A percentile compares a stretch with the other conserved stretches of the same genome.
Evolutionary conservation across 2,113 vertebrate genomes (phyloP).

Genomic region (Eleginops maclovinus): DNA sequence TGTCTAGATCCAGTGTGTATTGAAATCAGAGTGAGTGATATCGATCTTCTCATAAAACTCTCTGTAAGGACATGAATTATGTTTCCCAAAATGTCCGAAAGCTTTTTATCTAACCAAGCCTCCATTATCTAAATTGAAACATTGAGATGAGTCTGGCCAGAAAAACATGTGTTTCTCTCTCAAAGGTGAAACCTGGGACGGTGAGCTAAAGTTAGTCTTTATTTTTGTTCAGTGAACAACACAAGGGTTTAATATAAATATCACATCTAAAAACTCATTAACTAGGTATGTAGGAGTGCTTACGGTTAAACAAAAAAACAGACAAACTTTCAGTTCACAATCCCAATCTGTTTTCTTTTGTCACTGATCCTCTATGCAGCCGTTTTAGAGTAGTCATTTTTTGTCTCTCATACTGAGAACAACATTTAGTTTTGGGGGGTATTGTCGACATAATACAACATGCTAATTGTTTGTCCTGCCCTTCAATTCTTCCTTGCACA

Average conservation of each 20-base stretch:
- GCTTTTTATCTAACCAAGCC: background rate
- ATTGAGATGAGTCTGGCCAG: constrained; percentile 72
- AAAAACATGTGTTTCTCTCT: constrained; percentile 56
- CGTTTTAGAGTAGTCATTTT: constrained; percentile 13
- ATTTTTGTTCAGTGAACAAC: constrained; percentile 1
- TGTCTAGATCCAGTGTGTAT: background rate
- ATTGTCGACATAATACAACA: background rate
- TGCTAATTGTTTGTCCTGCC: constrained; percentile 44
- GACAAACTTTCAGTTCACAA: constrained; percentile 62
- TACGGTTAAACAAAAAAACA: constrained; percentile 15
- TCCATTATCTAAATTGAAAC: constrained; percentile 14
- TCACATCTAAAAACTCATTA: background rate
- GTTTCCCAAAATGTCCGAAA: background rate
- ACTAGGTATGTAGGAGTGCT: background rate
- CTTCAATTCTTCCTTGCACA: constrained; percentile 73
- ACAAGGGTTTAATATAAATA: constrained; percentile 18
- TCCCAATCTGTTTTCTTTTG: constrained; percentile 50
- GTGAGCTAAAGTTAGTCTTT: constrained; percentile 68
- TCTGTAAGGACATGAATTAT: background rate
- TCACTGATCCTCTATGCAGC: constrained; percentile 9
- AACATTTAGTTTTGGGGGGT: constrained; percentile 1
- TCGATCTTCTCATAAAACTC: background rate
- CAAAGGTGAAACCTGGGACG: constrained; percentile 46
- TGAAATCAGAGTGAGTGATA: background rate
- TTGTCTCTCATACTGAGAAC: constrained; percentile 22